Evolutionary conservation across 1,140 invertebrate genomes (phyloP).

Genomic region (Musca vetustissima): DNA sequence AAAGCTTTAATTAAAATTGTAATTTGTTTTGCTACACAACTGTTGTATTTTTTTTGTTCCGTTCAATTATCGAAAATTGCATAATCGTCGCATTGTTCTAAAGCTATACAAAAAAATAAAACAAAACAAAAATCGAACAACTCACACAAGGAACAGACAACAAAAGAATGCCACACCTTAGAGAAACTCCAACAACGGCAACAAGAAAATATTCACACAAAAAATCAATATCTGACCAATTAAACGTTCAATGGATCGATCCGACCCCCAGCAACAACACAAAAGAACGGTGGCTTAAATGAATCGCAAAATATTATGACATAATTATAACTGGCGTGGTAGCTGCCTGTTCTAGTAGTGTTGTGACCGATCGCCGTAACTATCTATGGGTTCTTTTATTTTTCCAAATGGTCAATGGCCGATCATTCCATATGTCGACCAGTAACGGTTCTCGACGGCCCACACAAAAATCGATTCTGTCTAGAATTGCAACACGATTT

Average conservation of each 20-base stretch:
- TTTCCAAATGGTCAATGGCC: slow-evolving; percentile 21
- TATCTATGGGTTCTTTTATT: not conserved
- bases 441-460: too few relatives aligned
- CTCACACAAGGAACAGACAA: not conserved
- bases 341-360: too few relatives aligned
- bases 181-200: too few relatives aligned
- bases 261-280: not conserved
- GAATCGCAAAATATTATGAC: slow-evolving; percentile 12
- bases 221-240: slow-evolving; percentile 11
- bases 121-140: not conserved
- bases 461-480: too few relatives aligned
- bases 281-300: not conserved
- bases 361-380: too few relatives aligned
- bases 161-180: too few relatives aligned
- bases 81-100: not conserved
- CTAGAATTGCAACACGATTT: too few relatives aligned
- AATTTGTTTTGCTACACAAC: too few relatives aligned
- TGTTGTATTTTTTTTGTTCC: too few relatives aligned
- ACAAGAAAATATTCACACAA: not conserved
- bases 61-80: too few relatives aligned
- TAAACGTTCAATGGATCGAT: slow-evolving; percentile 15
- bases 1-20: too few relatives aligned
- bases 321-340: slow-evolving; percentile 5
- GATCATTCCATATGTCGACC: not conserved
- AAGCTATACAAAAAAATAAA: not conserved